Base-by-base conservation (phyloP, 2,113 vertebrate genomes). In the Amia ocellicauda region DNA sequence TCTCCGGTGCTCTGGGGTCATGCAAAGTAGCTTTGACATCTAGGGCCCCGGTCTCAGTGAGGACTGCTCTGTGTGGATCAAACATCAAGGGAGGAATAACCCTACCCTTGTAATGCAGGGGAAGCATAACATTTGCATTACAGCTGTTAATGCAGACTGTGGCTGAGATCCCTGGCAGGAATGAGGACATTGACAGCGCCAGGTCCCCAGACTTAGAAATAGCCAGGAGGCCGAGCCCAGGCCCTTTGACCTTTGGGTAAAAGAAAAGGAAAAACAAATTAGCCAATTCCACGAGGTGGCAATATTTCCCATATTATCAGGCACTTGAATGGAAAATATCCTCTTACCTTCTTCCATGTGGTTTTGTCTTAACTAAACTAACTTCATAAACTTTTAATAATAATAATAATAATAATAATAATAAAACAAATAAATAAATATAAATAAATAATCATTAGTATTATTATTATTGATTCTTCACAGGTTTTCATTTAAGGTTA, bases 121-220 rank as follows among this genome's bases (percentile, higher is more conserved):
- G 53, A n/a, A 58, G 64, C 0, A 72, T 67, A 13, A 75, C 76
- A n/a, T 88, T 91, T 24, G 85, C 89, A 42, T 70, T 88, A 0
- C 90, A 91, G 69, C 77, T 70, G 0, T 98, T 97, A 70, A 96
- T 88, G 9, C 86, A 84, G 43, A 85, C 86, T 0, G 90, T 91
- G 3, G 92, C 94, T 0, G 81, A 65, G 65, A 98, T 77, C 40
- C 89, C 89, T 60, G 91, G 83, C 24, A 97, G 80, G 71, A 93
- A 92, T 3, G 94, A 88, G 3, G 93, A 81, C 88, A 96, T 94
- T 0, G 78, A 84, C 65, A 96, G 0, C 0, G 92, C 95, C 41
- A 97, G 63, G 45, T 89, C 86, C 17, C 86, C 94, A 5, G 91
- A 91, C 49, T 94, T 89, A 0, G 94, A 97, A 68, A 91, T 74